These are phyloP conservation scores for Musca domestica DNA, from an alignment of 1,140 invertebrate species.

Conservation along the genomic window DNA sequence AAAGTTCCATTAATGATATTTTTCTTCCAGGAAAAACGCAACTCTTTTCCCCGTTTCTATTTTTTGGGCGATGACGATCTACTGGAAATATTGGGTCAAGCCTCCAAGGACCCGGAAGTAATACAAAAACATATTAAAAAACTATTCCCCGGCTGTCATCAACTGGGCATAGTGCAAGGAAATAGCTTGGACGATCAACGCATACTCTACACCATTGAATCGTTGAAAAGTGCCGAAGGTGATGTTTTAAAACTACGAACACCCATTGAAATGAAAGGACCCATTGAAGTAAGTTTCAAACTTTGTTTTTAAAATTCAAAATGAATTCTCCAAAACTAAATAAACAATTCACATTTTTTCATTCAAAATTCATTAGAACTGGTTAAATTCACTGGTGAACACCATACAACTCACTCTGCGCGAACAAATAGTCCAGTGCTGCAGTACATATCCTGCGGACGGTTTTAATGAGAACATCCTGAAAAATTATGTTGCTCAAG, in stretches of 20 bases:
- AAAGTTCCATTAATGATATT: not conserved
- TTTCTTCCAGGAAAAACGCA: slow-evolving; percentile 77
- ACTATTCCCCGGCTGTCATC: slow-evolving; percentile 87
- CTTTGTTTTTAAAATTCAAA: not conserved
- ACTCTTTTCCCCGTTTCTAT: slow-evolving; percentile 91
- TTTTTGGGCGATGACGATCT: slow-evolving; percentile 97
- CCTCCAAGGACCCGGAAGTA: slow-evolving; percentile 75
- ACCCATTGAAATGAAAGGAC: slow-evolving; percentile 71
- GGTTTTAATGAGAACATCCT: slow-evolving; percentile 65
- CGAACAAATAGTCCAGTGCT: slow-evolving; percentile 67
- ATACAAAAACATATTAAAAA: slow-evolving; percentile 94
- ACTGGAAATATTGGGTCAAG: slow-evolving; percentile 87
- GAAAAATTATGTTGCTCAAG: slow-evolving; percentile 78
- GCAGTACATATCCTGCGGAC: slow-evolving; percentile 52
- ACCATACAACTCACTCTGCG: slow-evolving; percentile 82
- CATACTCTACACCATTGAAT: slow-evolving; percentile 62
- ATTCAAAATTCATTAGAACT: slow-evolving; percentile 58
- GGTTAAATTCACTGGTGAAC: slow-evolving; percentile 76
- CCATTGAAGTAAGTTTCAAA: slow-evolving; percentile 70
- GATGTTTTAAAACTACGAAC: slow-evolving; percentile 78
- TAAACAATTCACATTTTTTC: not conserved
- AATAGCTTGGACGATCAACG: slow-evolving; percentile 34
- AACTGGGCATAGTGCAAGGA: slow-evolving; percentile 62
- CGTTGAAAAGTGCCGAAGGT: slow-evolving; percentile 79
- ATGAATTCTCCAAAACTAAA: not conserved